These are phyloP conservation scores for Lates japonicus DNA, from an alignment of 2,797 vertebrate genomes.

Conservation along the genomic window DNA sequence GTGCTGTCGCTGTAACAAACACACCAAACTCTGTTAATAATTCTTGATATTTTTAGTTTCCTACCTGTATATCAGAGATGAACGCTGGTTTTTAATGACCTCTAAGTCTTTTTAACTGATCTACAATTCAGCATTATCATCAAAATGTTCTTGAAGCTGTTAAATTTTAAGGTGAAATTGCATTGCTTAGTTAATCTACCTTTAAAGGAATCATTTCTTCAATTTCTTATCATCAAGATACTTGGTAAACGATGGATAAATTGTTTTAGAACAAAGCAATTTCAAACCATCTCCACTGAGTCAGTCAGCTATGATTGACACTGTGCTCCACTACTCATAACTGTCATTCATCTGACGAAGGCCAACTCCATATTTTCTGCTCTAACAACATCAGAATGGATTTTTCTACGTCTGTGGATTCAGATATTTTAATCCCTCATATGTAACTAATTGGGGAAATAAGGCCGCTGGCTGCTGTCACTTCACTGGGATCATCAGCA, in stretches of 20 bases:
- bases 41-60: too few species aligned
- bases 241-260: neutral
- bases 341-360: constrained; percentile 53
- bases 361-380: constrained; percentile 46
- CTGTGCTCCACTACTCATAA: constrained; percentile 29
- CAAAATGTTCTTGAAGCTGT: too few species aligned
- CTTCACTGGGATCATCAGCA: constrained; percentile 32
- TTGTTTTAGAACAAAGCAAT: neutral
- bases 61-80: too few species aligned
- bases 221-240: neutral
- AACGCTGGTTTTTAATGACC: too few species aligned
- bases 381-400: constrained; percentile 36
- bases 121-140: too few species aligned
- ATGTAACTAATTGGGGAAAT: constrained; percentile 61
- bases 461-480: constrained; percentile 38
- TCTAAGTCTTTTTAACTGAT: too few species aligned
- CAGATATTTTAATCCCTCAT: constrained; percentile 53
- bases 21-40: too few species aligned
- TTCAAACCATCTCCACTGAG: neutral
- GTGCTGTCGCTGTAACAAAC: too few species aligned
- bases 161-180: too few species aligned
- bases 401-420: constrained; percentile 37
- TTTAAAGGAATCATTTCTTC: neutral
- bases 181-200: too few species aligned
- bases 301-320: constrained; percentile 49